These are phyloP conservation scores for Sebastes oblongus DNA, from an alignment of 2,797 vertebrate genomes.

Conservation along the genomic window DNA sequence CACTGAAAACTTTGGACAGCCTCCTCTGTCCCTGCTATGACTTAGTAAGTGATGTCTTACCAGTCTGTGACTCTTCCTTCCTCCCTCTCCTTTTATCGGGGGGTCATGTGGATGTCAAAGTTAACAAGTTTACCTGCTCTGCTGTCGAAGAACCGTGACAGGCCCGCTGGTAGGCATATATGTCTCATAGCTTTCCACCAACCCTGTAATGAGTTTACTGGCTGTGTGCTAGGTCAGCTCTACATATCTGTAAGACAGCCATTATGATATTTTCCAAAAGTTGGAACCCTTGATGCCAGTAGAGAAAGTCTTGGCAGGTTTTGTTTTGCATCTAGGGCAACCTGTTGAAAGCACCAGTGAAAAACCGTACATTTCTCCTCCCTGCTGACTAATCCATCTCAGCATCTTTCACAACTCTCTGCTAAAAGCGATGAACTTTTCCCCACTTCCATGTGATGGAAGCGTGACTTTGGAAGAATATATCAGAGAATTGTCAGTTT, in stretches of 20 bases:
- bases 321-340: slow-evolving; percentile 37
- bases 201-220: slow-evolving; percentile 34
- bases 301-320: slow-evolving; percentile 20
- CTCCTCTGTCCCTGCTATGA: slow-evolving; percentile 1
- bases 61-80: neutral
- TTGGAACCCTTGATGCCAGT: neutral
- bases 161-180: neutral
- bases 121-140: slow-evolving; percentile 43
- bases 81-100: neutral
- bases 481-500: slow-evolving; percentile 57
- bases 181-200: slow-evolving; percentile 7
- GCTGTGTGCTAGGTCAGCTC: slow-evolving; percentile 22
- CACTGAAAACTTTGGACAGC: slow-evolving; percentile 37
- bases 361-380: slow-evolving; percentile 11
- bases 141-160: slow-evolving; percentile 23
- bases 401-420: slow-evolving; percentile 17
- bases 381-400: slow-evolving; percentile 38
- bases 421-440: slow-evolving; percentile 25
- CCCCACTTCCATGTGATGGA: slow-evolving; percentile 26
- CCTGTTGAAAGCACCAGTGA: slow-evolving; percentile 46
- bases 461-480: slow-evolving; percentile 56
- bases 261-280: slow-evolving; percentile 25
- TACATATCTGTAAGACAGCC: neutral
- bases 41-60: slow-evolving; percentile 1
- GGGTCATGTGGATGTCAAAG: slow-evolving; percentile 38